Conservation (phyloP, 2,797 vertebrate genomes). For the Rhinichthys osculus region DNA sequence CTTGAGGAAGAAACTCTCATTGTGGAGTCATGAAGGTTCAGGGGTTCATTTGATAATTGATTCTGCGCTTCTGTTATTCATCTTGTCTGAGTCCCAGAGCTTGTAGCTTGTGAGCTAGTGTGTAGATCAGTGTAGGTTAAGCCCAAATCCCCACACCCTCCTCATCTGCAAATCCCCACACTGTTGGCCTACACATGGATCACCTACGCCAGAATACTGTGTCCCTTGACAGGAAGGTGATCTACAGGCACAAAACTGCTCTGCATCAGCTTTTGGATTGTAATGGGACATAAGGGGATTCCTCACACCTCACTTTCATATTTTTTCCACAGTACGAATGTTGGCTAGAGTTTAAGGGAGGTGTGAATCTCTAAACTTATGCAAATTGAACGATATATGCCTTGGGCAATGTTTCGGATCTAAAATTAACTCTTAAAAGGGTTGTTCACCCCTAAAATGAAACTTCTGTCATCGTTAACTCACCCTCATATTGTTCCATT, state of each 20-base stretch:
- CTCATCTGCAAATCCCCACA: conserved; percentile 59
- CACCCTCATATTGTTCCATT: neutral
- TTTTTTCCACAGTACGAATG: neutral
- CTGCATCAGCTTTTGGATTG: conserved; percentile 2
- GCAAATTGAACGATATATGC: neutral
- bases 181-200: conserved; percentile 64
- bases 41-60: conserved; percentile 35
- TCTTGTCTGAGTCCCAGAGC: conserved; percentile 3
- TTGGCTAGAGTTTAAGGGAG: conserved; percentile 7
- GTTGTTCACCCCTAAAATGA: neutral
- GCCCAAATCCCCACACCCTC: conserved; percentile 68
- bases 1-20: neutral
- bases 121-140: conserved; percentile 71
- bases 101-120: conserved; percentile 59
- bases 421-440: neutral
- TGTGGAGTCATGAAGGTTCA: conserved; percentile 5
- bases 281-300: neutral
- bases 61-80: conserved; percentile 60
- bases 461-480: neutral
- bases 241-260: conserved; percentile 4
- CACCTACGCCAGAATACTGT: conserved; percentile 63
- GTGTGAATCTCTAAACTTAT: neutral
- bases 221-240: conserved; percentile 46
- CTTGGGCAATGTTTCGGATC: neutral
- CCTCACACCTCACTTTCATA: neutral